phyloP scores from a whole-genome alignment of 2,113 vertebrate genomes.

The Centropus unirufus region DNA sequence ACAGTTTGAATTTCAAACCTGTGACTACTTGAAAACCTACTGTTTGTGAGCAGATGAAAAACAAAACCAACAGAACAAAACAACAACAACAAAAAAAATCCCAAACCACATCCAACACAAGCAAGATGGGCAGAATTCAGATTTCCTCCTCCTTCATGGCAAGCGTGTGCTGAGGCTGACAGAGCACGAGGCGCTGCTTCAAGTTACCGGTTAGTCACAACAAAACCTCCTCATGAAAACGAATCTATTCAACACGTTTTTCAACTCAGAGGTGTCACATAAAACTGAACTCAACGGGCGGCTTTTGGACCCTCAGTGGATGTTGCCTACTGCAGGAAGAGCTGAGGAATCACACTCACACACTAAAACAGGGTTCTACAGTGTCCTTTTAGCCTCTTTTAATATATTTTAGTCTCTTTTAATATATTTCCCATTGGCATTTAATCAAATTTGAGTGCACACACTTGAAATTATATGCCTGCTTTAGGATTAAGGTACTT shows the following conservation, averaged over 20 bases:
- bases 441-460: neutral
- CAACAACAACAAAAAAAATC: neutral
- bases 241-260: neutral
- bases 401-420: neutral
- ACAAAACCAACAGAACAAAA: neutral
- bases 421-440: neutral
- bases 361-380: neutral
- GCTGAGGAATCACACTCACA: neutral
- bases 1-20: neutral
- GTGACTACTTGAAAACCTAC: neutral
- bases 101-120: neutral
- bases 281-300: neutral
- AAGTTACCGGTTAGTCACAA: neutral
- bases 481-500: neutral
- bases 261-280: neutral
- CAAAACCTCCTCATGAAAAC: neutral
- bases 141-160: neutral
- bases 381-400: neutral
- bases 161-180: neutral
- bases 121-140: neutral
- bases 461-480: neutral
- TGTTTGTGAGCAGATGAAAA: neutral
- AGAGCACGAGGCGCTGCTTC: neutral
- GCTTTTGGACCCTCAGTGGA: neutral
- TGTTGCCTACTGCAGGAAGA: neutral